Base-by-base conservation (phyloP, 1,140 invertebrate genomes). In the Pseudoatta argentina region DNA sequence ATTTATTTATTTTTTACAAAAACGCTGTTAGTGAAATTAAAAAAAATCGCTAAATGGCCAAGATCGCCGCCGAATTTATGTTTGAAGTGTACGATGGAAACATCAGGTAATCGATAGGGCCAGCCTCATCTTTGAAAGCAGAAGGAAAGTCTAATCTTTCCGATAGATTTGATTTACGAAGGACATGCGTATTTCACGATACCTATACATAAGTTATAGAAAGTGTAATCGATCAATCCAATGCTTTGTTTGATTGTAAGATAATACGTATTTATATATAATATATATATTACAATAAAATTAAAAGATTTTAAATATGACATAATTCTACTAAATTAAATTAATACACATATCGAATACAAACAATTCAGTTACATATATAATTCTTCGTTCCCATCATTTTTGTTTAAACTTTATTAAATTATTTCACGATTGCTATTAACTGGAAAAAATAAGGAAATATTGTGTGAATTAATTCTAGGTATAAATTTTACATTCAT, bases 151-250 rank as follows among this genome's bases (percentile, higher is more conserved):
- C 21, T 73, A 63, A 64, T 72, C 61, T 90, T 90, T 91, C 89
- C 89, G 90, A 57, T 57, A 85, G 66, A 86, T 90, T 82, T 91
- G 83, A 78, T 88, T 90, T 91, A 91, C 61, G 66, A 88, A 66
- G 81, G 73, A 87, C 57, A 66, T 78, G 75, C 57, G 81, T 66
- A 34, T 81, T 76, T 75, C 75, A 73, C 69, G 89, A 77, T 86
- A 89, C 61, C 66, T 90, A 64, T 86, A 88, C 72, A 71, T 72
- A 51, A 86, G 16, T 69, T 63, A 69, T 69, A 81, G 82, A 86
- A 88, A 88, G 86, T 86, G 89, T 86, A 90, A 90, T 91, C 89
- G 89, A 91, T 89, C 89, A 77, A 90, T 90, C 48, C 85, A 88
- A 89, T 89, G 88, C 85, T 89, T 72, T 82, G 87, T 67, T 66